A percentile compares a stretch with the other conserved stretches of the same genome.
phyloP scores from a whole-genome alignment of 2,797 vertebrate species.

The Melopsittacus undulatus region DNA sequence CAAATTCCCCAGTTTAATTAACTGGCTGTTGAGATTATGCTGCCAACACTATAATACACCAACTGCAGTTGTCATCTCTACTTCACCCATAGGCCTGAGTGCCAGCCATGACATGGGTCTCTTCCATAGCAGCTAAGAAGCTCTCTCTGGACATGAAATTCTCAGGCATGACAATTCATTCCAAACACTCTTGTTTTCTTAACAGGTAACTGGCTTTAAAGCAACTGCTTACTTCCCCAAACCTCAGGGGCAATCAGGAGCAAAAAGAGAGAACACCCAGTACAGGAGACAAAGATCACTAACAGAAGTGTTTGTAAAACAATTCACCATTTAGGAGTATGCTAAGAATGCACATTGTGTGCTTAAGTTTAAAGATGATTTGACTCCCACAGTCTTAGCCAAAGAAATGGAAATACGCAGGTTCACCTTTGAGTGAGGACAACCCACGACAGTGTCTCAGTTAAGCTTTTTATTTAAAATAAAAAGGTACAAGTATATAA shows the following conservation, averaged over 20 bases:
- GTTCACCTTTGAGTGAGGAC: neutral
- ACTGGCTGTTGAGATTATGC: neutral
- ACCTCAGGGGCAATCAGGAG: neutral
- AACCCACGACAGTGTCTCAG: neutral
- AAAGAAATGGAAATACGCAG: neutral
- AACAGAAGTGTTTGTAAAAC: neutral
- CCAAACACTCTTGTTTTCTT: neutral
- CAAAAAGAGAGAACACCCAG: neutral
- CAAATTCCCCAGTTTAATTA: neutral
- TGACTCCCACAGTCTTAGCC: neutral
- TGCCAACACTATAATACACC: fast-evolving
- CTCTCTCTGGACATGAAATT: neutral
- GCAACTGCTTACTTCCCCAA: neutral
- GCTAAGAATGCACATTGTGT: neutral
- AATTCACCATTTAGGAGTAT: neutral
- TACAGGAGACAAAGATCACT: neutral
- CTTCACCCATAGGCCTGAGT: neutral
- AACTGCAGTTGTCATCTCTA: neutral
- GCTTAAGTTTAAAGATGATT: neutral
- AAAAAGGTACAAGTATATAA: neutral
- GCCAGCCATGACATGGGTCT: neutral
- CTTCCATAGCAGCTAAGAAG: neutral
- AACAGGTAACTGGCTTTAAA: neutral
- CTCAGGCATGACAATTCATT: neutral
- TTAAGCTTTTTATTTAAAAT: constrained; percentile 30